Base-by-base conservation (phyloP, 2,797 vertebrate species). In the Halcyon badia region DNA sequence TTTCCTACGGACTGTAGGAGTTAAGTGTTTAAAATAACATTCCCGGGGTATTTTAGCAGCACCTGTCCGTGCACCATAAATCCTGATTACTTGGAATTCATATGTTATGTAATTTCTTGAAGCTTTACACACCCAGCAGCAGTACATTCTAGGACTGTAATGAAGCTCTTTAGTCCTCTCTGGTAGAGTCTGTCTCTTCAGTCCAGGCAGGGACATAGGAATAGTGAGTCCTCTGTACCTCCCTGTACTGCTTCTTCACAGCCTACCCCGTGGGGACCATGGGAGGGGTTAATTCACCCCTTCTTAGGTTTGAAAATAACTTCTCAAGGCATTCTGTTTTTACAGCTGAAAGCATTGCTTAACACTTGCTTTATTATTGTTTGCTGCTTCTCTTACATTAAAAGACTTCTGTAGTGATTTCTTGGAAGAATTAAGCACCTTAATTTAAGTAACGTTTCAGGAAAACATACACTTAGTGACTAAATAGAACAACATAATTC, bases 401-500 rank as follows among this genome's bases (percentile, higher is more conserved):
- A 79, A 93, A 81, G 51, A 62, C 6, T 58, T 33, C 15, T 69
- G n/a, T 52, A 80, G 72, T 51, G 46, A 78, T 35, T 88, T 88
- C 17, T 46, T 87, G 25, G 58, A 95, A 81, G 39, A 81, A 81
- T 42, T 56, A 81, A 72, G 2, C 6, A 86, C 16, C 15, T 60
- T 89, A 94, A 73, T 61, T 91, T 83, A 87, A 75, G 30, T 30
- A 85, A 64, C 49, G 25, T 61, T 82, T 94, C n/a, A 77, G 46
- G 30, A 82, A 95, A 91, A 46, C 6, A 54, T 58, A 76, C 5
- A 42, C 72, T 52, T 69, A 26, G 21, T 58, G n/a, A 82, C 22
- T 69, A 71, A 89, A 72, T 70, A 83, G 18, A 94, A 14, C 17
- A 88, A 64, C 17, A 44, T n/a, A 81, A 72, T 70, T 86, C 39